Evolutionary conservation across 2,113 vertebrate genomes (phyloP).

Genomic region (Platycercus adscitus): DNA sequence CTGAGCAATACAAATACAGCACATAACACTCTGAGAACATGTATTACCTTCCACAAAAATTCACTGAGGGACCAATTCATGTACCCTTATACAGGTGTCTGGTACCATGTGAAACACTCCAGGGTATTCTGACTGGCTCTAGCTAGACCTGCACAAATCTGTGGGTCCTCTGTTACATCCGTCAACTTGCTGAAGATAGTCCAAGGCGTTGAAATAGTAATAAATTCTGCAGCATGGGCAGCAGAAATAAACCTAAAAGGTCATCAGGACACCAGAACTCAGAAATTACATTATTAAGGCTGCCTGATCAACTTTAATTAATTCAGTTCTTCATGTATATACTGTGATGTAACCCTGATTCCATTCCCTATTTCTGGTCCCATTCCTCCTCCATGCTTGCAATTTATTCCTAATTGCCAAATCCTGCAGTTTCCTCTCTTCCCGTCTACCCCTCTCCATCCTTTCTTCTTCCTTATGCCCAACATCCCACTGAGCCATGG

Average conservation of each 20-base stretch:
- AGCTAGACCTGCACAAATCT: not conserved
- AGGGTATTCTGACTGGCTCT: not conserved
- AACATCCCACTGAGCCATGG: conserved; percentile 2
- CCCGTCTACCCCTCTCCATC: not conserved
- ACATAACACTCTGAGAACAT: not conserved
- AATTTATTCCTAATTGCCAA: not conserved
- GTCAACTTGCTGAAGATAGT: not conserved
- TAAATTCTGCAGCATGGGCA: rapidly evolving
- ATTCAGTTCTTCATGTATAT: not conserved
- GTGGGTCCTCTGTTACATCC: not conserved
- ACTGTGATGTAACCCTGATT: not conserved
- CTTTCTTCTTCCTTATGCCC: not conserved
- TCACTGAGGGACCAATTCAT: not conserved
- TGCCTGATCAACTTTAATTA: not conserved
- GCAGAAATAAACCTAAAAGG: not conserved
- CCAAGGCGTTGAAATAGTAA: not conserved
- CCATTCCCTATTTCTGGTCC: not conserved
- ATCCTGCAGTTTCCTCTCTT: not conserved
- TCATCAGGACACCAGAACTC: not conserved
- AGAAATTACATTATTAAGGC: not conserved
- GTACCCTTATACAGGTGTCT: not conserved
- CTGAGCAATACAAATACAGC: not conserved
- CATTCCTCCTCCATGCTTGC: not conserved
- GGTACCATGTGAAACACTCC: not conserved
- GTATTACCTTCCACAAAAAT: not conserved